Percentiles rank a stretch among this genome's conserved stretches.
Evolutionary conservation across 2,888 invertebrate genomes (phyloP).

Genomic region (Perizoma affinitatum): DNA sequence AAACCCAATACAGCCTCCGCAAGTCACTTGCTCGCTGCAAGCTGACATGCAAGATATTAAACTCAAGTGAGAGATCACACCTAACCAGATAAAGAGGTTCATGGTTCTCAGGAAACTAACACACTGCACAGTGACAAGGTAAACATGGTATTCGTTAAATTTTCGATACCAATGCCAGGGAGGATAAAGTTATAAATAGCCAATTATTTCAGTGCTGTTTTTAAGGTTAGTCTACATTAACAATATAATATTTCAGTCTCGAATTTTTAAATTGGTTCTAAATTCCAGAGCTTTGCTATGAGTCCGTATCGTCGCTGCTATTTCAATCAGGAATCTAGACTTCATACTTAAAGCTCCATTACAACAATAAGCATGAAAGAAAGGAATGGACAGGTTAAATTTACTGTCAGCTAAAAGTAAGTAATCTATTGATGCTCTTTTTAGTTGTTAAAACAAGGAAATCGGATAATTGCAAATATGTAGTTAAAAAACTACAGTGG

Average conservation of each 20-base stretch:
- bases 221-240: slow-evolving; percentile 1
- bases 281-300: not conserved
- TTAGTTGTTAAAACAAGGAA: no score
- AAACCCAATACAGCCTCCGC: slow-evolving; percentile 59
- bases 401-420: no score
- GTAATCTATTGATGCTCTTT: no score
- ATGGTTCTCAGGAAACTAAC: slow-evolving; percentile 7
- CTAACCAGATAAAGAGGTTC: slow-evolving; percentile 29
- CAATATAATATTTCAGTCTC: not conserved
- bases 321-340: no score
- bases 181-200: slow-evolving; percentile 15
- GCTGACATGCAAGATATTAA: slow-evolving; percentile 29
- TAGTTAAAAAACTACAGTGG: no score
- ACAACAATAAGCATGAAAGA: no score
- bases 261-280: not conserved
- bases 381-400: no score
- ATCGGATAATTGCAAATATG: no score
- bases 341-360: no score
- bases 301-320: no score
- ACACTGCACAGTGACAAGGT: not conserved
- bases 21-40: slow-evolving; percentile 46
- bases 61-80: slow-evolving; percentile 26
- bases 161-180: slow-evolving; percentile 13
- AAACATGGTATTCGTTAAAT: slow-evolving; percentile 4
- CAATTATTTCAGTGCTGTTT: not conserved